phyloP scores from a whole-genome alignment of 2,888 invertebrate species.

The Tetranychus truncatus region DNA sequence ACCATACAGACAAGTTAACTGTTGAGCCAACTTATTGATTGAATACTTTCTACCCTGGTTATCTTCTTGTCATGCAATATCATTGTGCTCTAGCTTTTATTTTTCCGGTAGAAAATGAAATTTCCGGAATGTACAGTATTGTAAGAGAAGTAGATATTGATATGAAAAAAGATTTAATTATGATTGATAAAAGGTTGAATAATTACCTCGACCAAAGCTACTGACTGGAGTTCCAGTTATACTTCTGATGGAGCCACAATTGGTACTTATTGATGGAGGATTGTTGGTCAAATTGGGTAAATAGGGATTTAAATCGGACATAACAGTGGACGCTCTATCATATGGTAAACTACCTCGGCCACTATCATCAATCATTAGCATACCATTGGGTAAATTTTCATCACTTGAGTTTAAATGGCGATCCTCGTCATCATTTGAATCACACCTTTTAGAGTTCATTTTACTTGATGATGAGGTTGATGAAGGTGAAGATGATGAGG shows the following conservation, averaged over 20 bases:
- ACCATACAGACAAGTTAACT: background rate
- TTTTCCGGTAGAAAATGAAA: too few species aligned
- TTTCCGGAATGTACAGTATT: too few species aligned
- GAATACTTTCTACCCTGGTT: background rate
- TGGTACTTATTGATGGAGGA: conserved; percentile 17
- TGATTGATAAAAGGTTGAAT: too few species aligned
- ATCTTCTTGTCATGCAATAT: background rate
- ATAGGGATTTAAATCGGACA: background rate
- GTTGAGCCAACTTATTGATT: too few species aligned
- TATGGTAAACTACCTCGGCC: background rate
- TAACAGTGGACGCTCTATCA: background rate
- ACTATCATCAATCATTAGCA: background rate
- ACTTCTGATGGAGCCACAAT: conserved; percentile 6
- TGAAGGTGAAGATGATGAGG: background rate
- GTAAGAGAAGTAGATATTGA: too few species aligned
- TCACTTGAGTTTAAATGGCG: background rate
- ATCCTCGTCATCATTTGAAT: background rate
- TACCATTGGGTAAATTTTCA: background rate
- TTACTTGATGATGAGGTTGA: background rate
- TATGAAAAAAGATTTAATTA: too few species aligned
- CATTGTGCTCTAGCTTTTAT: background rate
- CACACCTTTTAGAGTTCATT: background rate
- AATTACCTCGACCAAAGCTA: background rate
- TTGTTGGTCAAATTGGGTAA: background rate
- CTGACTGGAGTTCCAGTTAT: conserved; percentile 2